Base-by-base conservation (phyloP, 2,797 vertebrate species). In the Gymnoscopelus microlampas region DNA sequence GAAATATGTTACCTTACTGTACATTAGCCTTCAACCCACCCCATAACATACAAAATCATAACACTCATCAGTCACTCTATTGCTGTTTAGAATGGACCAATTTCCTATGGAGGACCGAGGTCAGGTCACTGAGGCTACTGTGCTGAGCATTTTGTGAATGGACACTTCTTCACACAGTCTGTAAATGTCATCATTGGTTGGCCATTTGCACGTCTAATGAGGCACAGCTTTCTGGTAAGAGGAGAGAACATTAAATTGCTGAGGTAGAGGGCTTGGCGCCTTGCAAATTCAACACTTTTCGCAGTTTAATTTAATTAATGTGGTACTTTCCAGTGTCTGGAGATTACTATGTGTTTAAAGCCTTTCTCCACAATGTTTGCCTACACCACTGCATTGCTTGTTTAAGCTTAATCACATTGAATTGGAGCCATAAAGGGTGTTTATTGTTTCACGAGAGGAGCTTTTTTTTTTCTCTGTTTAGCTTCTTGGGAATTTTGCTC, bases 361-460 rank as follows among this genome's bases (percentile, higher is more conserved):
- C 11, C 47, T 0, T 0, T 68, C 50, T 73, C 65, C 29, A 56
- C 51, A 1, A 44, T 84, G 72, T 85, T 88, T 85, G 63, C 55
- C 66, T 75, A 69, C 84, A 79, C 79, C 74, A 66, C 74, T 77
- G 69, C 61, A 58, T 68, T 91, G 86, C 82, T 91, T 90, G 77
- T 84, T 87, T 79, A 85, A 76, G 78, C 76, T 87, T 85, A 87
- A 89, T 80, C 87, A 69, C 66, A 66, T 74, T 77, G 66, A 89
- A 88, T 65, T 71, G 66, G 60, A 85, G 76, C 29, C 66, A 79
- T 53, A 66, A 51, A 71, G 66, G 78, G 47, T 82, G 86, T 92
- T 92, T 93, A 85, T 92, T 91, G 76, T 88, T 90, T 79, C 69
- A 84, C 63, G 24, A 60, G 54, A 61, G 44, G 85, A 67, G 66